These are phyloP conservation scores for Scophthalmus maximus DNA, from an alignment of 2,113 vertebrate genomes.

Conservation along the genomic window DNA sequence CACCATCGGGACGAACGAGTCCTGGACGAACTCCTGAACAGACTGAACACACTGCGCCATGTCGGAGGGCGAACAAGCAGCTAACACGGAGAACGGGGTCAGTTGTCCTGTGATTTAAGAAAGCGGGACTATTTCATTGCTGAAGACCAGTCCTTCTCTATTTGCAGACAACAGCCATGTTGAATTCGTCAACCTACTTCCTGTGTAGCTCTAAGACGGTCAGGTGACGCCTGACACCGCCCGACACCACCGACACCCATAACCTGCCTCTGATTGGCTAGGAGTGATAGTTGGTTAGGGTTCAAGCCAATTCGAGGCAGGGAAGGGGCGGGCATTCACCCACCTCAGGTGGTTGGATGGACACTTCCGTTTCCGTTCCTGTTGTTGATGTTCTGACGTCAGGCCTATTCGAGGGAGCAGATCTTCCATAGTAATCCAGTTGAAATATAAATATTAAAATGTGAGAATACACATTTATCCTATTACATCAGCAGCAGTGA, in stretches of 20 bases:
- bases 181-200: conserved; percentile 71
- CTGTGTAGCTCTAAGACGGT: conserved; percentile 61
- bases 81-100: conserved; percentile 5
- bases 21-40: conserved; percentile 97
- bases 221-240: conserved; percentile 68
- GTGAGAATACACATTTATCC: no score
- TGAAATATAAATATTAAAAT: no score
- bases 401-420: no score
- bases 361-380: conserved; percentile 1
- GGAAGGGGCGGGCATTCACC: neutral
- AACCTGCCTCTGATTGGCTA: neutral
- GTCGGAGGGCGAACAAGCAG: conserved; percentile 17
- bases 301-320: neutral
- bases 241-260: no score
- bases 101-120: neutral
- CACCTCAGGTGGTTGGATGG: neutral
- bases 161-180: conserved; percentile 75
- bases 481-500: no score
- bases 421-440: no score
- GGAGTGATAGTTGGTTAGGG: neutral
- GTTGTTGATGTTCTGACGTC: neutral
- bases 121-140: conserved; percentile 46
- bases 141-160: conserved; percentile 57
- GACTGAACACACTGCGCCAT: conserved; percentile 97
- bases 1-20: conserved; percentile 96